phyloP scores from a whole-genome alignment of 92 coral and sea anemone species.

The Zoanthus solanderi region DNA sequence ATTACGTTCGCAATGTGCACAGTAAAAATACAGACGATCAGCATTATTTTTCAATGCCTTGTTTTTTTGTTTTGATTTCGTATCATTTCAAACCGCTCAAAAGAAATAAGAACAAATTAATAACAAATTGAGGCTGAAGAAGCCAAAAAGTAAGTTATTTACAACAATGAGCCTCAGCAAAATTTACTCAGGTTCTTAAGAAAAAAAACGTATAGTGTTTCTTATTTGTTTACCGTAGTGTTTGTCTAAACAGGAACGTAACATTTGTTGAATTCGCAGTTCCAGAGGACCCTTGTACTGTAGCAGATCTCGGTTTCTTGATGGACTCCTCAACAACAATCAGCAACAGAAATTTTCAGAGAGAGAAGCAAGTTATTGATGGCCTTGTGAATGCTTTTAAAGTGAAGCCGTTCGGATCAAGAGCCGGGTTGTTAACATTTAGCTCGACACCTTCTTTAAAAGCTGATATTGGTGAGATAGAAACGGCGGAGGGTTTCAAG shows the following conservation, averaged over 20 bases:
- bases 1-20: too few relatives aligned
- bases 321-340: slow-evolving; percentile 23
- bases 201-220: too few relatives aligned
- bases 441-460: background rate
- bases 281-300: background rate
- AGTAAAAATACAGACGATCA: too few relatives aligned
- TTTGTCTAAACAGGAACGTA: background rate
- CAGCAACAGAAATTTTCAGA: background rate
- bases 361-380: slow-evolving; percentile 14
- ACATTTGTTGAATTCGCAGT: background rate
- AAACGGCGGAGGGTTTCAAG: background rate
- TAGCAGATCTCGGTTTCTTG: slow-evolving; percentile 17
- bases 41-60: too few relatives aligned
- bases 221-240: background rate
- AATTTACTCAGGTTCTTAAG: background rate
- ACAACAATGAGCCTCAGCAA: too few relatives aligned
- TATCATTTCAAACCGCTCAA: too few relatives aligned
- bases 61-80: too few relatives aligned
- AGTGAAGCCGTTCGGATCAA: slow-evolving; percentile 9
- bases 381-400: background rate
- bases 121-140: too few relatives aligned
- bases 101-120: too few relatives aligned
- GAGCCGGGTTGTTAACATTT: slow-evolving; percentile 22
- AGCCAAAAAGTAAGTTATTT: too few relatives aligned
- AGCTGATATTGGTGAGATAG: background rate